Base-by-base conservation (phyloP, 2,113 vertebrate species). In the Helogale parvula region DNA sequence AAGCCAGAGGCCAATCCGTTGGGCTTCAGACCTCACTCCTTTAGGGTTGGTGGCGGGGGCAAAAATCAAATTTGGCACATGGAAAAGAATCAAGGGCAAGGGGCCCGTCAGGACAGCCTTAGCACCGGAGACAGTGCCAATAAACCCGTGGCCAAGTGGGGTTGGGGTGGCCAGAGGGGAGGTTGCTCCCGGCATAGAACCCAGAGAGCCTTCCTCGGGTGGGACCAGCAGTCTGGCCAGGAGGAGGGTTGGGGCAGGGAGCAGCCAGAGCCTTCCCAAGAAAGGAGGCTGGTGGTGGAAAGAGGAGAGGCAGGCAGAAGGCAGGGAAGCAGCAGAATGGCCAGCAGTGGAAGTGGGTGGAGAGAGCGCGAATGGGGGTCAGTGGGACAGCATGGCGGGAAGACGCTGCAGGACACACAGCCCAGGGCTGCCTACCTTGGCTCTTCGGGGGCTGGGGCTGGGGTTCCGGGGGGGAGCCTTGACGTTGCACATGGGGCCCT, bases 401-500 rank as follows among this genome's bases (percentile, higher is more conserved):
- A 93, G 79, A 45, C 9, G n/a, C 27, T 0, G 33, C 80, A 11
- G 80, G 85, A 68, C 57, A 29, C 54, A 19, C 82, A 41, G 41
- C 72, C 80, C 31, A 7, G 81, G 41, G 41, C 13, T 69, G 79
- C 98, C 87, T 98, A 98, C 98, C 98, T 98, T 98, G 60, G 98
- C 79, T 97, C 98, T 98, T 82, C 97, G 98, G 9, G 94, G 93
- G n/a, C 76, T 76, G 33, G 94, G 66, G n/a, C 35, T 54, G 72
- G 76, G 90, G 25, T 47, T 90, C 21, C 94, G 80, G 0, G 86
- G 85, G 72, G 98, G 98, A 63, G 97, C 84, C 29, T 98, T 98
- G 74, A 98, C 98, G 33, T 94, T 98, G 90, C 98, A 98, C 97
- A 98, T 98, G 35, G 98, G 98, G 13, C 98, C 98, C 47, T 96